Evolutionary conservation across 2,888 invertebrate species (phyloP).

Genomic region (Phortica magna): DNA sequence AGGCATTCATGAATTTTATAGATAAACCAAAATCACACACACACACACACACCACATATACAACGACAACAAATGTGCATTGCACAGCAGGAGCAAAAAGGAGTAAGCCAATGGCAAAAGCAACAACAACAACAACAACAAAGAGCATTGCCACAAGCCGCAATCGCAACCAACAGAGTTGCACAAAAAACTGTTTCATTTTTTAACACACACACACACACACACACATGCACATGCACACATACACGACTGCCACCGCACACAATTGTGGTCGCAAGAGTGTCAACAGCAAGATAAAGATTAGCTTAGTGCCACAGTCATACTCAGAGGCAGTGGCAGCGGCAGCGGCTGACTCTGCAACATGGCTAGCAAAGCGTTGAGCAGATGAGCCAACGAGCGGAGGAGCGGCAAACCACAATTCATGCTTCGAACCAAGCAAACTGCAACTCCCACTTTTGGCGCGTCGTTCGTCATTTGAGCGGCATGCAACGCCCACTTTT

Average conservation of each 20-base stretch:
- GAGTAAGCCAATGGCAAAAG: constrained; percentile 17
- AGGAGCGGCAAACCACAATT: constrained; percentile 1
- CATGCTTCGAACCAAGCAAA: not conserved
- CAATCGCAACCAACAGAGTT: constrained; percentile 34
- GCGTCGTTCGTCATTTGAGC: constrained; percentile 60
- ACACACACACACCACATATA: constrained; percentile 43
- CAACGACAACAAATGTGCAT: constrained; percentile 32
- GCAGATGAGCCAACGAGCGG: not conserved
- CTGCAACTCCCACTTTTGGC: constrained; percentile 67
- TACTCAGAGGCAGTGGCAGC: no score
- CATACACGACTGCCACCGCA: constrained; percentile 2
- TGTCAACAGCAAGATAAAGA: constrained; percentile 74
- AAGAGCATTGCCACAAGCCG: constrained; percentile 3
- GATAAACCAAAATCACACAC: constrained; percentile 64
- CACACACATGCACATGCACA: not conserved
- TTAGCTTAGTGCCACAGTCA: constrained; percentile 56
- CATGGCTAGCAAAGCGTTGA: no score
- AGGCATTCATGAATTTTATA: constrained; percentile 76
- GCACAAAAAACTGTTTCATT: constrained; percentile 60
- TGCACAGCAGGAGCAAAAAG: constrained; percentile 33
- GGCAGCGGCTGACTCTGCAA: no score
- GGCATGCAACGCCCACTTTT: constrained; percentile 35
- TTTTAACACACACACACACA: constrained; percentile 55
- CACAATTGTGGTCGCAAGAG: constrained; percentile 58
- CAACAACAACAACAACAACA: no score